Evolutionary conservation across 2,797 vertebrate genomes (phyloP), one percentile per base, ranked within the genome.

Genomic region (Smutsia temminckii): DNA sequence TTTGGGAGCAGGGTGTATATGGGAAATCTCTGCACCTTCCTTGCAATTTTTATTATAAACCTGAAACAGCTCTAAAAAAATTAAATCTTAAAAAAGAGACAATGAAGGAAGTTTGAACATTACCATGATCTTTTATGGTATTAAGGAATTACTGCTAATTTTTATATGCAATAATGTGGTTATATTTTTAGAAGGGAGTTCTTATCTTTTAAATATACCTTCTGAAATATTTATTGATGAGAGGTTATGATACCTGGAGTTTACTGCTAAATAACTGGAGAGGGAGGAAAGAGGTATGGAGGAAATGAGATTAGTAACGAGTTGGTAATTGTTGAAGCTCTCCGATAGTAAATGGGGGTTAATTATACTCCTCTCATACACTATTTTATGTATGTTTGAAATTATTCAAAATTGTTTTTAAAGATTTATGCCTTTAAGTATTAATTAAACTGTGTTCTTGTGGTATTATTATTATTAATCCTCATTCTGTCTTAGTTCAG

Each of bases 361-460:
- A 59, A 49, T 72, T 80, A 61, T 80, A 84, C 11, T 71, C 32
- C n/a, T 68, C 5, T 85, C 37, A 46, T 40, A 18, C 25, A 57
- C 14, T 91, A 21, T 89, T 92, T 90, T 80, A 32, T 69, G 40
- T 81, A 42, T 68, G 63, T 61, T 88, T 93, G 20, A 78, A 94
- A 57, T 79, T 92, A 25, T 83, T 80, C 42, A 27, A 84, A 95
- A 91, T 85, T 53, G 20, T 10, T 51, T 87, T 40, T 7, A n/a
- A 68, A 72, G 66, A 49, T 75, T 8, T 90, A 57, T 85, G 57
- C 16, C 49, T 93, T 85, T 53, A 94, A 90, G 21, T 88, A 86
- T 5, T 49, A 88, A 85, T 27, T 74, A 75, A 69, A 79, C 40
- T 64, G 13, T 37, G 34, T 37, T 71, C 63, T 91, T 75, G 91